Percentiles rank a stretch among this genome's conserved stretches.
Evolutionary conservation across 2,113 vertebrate species (phyloP).

Genomic region (Procapra przewalskii): DNA sequence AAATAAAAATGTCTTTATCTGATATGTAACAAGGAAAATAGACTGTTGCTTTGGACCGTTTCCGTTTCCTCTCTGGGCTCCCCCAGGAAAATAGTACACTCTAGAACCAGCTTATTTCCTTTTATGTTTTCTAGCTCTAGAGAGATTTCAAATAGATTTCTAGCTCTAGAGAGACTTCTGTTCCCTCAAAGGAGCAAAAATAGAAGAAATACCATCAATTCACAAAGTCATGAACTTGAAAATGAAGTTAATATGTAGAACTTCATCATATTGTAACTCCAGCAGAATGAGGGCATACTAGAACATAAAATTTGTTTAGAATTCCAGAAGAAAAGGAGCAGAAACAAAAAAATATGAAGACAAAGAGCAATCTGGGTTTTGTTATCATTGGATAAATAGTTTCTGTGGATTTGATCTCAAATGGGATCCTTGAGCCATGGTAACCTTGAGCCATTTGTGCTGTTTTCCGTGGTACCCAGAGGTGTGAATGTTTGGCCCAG

Average conservation of each 20-base stretch:
- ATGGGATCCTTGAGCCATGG: background rate
- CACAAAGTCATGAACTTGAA: background rate
- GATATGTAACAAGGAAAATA: background rate
- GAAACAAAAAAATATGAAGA: background rate
- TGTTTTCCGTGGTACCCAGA: background rate
- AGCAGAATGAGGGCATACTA: background rate
- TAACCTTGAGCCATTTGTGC: background rate
- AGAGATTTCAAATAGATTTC: background rate
- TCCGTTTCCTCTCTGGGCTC: background rate
- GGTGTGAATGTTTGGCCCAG: background rate
- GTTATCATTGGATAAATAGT: background rate
- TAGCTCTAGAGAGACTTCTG: background rate
- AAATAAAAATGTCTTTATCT: background rate
- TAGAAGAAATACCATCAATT: background rate
- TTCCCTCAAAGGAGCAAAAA: background rate
- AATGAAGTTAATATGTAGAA: background rate
- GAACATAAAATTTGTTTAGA: background rate
- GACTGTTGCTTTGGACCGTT: background rate
- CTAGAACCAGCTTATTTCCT: background rate
- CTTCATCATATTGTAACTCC: background rate
- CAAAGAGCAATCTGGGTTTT: background rate
- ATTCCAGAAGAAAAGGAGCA: background rate
- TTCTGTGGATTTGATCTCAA: background rate
- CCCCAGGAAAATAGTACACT: background rate
- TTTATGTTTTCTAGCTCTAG: background rate